phyloP scores from a whole-genome alignment of 2,113 vertebrate genomes.

The Leiothrix lutea region DNA sequence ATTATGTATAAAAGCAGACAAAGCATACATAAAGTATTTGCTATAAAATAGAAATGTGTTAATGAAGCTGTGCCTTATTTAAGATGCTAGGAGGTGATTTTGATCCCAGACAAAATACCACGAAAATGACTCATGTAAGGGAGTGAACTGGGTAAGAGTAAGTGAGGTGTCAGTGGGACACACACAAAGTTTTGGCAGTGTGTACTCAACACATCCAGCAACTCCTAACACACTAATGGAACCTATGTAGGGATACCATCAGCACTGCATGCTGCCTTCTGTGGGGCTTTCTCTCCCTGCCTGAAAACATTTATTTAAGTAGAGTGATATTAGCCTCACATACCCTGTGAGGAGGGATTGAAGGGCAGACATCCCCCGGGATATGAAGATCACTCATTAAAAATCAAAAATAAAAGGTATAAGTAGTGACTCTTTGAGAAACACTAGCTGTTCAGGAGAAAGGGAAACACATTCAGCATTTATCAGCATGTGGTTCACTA shows the following conservation, averaged over 20 bases:
- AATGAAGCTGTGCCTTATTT: not conserved
- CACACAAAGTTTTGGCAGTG: not conserved
- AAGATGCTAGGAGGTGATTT: not conserved
- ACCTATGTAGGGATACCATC: fast-evolving
- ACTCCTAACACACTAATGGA: not conserved
- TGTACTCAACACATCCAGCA: not conserved
- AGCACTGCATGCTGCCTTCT: not conserved
- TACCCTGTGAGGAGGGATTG: not conserved
- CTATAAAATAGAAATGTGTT: not conserved
- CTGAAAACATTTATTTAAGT: not conserved
- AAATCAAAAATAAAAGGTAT: not conserved
- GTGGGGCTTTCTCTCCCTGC: not conserved
- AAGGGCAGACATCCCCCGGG: not conserved
- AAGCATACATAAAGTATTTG: not conserved
- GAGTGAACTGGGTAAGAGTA: not conserved
- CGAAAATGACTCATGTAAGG: not conserved
- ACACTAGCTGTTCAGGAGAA: not conserved
- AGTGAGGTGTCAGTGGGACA: not conserved
- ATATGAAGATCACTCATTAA: not conserved
- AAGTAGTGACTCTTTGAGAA: not conserved
- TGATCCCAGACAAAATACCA: not conserved
- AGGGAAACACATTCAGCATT: not conserved
- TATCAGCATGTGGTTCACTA: not conserved
- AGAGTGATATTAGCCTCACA: not conserved
- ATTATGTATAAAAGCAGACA: not conserved